Percentiles rank a stretch among this genome's conserved stretches.
These are phyloP conservation scores for Apogon talboti DNA, from an alignment of 2,797 vertebrate genomes.

Conservation along the genomic window DNA sequence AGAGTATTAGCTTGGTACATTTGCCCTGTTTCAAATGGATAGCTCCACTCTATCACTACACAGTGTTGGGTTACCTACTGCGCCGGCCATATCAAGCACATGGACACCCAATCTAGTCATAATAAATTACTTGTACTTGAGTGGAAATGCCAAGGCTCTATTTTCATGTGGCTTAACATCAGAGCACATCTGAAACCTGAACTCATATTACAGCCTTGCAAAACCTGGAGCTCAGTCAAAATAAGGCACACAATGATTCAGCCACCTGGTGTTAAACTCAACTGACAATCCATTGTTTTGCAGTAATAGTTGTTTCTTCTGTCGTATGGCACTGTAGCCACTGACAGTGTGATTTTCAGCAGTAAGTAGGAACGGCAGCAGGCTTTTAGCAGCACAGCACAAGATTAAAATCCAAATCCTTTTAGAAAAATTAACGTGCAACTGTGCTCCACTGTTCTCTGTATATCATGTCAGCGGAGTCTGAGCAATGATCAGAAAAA, in stretches of 20 bases:
- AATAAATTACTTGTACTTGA: slow-evolving; percentile 57
- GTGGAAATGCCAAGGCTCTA: slow-evolving; percentile 45
- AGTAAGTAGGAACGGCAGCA: slow-evolving; percentile 55
- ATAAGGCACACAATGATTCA: slow-evolving; percentile 48
- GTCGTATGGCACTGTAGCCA: slow-evolving; percentile 45
- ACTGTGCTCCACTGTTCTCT: slow-evolving; percentile 66
- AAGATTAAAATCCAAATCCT: slow-evolving; percentile 81
- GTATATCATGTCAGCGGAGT: slow-evolving; percentile 69
- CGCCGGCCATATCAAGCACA: slow-evolving; percentile 45
- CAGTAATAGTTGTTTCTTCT: slow-evolving; percentile 59
- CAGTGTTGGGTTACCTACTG: slow-evolving; percentile 60
- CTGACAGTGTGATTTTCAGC: slow-evolving; percentile 65
- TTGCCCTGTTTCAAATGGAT: slow-evolving; percentile 51
- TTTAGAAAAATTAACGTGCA: slow-evolving; percentile 84
- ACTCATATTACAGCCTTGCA: slow-evolving; percentile 7
- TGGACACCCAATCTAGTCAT: slow-evolving; percentile 54
- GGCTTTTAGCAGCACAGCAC: slow-evolving; percentile 72
- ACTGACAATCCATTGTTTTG: slow-evolving; percentile 43
- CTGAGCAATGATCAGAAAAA: slow-evolving; percentile 72
- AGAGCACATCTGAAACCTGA: slow-evolving; percentile 48
- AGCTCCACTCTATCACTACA: slow-evolving; percentile 50
- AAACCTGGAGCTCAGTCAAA: slow-evolving; percentile 61
- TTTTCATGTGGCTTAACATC: slow-evolving; percentile 49
- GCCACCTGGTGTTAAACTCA: slow-evolving; percentile 60
- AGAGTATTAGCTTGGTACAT: slow-evolving; percentile 54